phyloP scores from a whole-genome alignment of 2,113 vertebrate genomes.

The Tetrax tetrax region DNA sequence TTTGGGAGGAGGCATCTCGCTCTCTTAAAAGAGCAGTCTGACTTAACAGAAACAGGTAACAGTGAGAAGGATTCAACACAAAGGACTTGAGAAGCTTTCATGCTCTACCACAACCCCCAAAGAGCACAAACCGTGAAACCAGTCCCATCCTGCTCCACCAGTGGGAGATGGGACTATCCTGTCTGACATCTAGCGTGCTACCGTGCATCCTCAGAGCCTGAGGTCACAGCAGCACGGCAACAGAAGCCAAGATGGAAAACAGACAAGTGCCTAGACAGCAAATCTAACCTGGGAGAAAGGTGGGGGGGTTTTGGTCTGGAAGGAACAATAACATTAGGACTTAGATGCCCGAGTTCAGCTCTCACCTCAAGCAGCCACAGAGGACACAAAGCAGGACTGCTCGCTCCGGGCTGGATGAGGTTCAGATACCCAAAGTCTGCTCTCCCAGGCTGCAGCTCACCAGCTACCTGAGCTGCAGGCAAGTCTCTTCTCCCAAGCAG shows the following conservation, averaged over 20 bases:
- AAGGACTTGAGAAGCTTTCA: not conserved
- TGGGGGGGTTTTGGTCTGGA: not conserved
- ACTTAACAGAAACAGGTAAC: not conserved
- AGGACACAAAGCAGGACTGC: not conserved
- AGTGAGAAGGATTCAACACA: not conserved
- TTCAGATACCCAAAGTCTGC: not conserved
- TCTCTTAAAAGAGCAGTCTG: not conserved
- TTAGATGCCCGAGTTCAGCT: not conserved
- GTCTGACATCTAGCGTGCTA: not conserved
- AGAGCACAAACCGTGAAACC: not conserved
- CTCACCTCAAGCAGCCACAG: not conserved
- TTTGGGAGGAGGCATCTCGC: not conserved
- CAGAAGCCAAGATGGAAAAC: not conserved
- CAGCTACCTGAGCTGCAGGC: not conserved
- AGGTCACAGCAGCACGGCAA: not conserved
- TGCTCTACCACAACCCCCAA: not conserved
- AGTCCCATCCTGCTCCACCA: not conserved
- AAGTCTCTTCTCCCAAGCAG: not conserved
- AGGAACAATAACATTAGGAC: not conserved
- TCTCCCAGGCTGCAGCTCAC: not conserved
- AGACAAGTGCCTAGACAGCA: not conserved
- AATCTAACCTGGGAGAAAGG: not conserved
- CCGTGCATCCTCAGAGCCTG: fast-evolving
- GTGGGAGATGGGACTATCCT: not conserved
- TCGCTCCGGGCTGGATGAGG: not conserved